These are phyloP conservation scores for Leucoraja erinaceus DNA, from an alignment of 2,113 vertebrate genomes.

Conservation along the genomic window DNA sequence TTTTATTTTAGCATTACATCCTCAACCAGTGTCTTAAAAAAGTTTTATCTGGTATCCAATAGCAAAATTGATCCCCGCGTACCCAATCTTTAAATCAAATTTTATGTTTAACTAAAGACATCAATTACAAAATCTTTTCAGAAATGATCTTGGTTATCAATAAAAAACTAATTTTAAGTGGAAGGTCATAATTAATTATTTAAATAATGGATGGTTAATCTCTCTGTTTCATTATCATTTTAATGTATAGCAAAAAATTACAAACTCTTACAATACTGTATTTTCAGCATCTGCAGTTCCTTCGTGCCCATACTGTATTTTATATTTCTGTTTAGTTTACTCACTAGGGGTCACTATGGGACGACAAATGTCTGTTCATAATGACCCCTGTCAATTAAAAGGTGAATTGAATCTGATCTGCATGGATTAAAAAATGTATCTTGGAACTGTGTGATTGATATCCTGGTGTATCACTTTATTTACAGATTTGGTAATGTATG, in stretches of 20 bases:
- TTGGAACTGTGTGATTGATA: not conserved
- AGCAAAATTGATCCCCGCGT: not conserved
- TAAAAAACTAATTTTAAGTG: not conserved
- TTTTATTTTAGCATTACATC: not conserved
- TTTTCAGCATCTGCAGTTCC: too few relatives aligned
- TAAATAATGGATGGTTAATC: not conserved
- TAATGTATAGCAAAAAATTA: not conserved
- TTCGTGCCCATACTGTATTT: too few relatives aligned
- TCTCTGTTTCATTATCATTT: not conserved
- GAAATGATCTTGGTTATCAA: not conserved
- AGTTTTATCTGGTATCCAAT: not conserved
- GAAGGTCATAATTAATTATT: not conserved
- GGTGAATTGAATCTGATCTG: not conserved
- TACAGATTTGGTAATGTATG: not conserved
- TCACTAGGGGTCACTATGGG: slow-evolving; percentile 29
- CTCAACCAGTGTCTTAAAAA: not conserved
- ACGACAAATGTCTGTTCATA: not conserved
- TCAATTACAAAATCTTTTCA: not conserved
- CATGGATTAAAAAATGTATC: not conserved
- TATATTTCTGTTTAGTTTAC: not conserved
- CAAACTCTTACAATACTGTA: not conserved
- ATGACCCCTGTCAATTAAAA: not conserved
- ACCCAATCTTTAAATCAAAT: not conserved
- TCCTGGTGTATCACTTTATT: not conserved
- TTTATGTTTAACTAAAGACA: not conserved